These are phyloP conservation scores for Drosophila eugracilis DNA, from an alignment of 1,140 invertebrate genomes.

Conservation along the genomic window DNA sequence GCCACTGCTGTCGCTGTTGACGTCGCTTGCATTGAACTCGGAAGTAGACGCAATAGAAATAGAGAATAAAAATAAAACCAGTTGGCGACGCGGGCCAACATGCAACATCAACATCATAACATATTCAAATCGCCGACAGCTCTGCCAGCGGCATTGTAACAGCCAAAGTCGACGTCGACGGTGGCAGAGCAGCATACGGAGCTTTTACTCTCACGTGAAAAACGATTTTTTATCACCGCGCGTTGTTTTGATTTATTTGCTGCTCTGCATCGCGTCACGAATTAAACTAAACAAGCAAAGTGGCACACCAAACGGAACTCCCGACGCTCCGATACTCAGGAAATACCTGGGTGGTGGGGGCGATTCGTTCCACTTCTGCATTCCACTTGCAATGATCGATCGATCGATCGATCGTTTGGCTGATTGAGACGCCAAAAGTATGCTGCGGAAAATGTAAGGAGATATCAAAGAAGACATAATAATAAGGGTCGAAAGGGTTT, in stretches of 20 bases:
- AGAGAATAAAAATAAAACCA: constrained; percentile 76
- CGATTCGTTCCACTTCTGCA: not conserved
- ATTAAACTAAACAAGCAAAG: constrained; percentile 74
- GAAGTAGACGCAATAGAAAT: constrained; percentile 80
- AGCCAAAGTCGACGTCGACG: constrained; percentile 13
- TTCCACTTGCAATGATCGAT: constrained; percentile 10
- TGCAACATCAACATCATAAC: constrained; percentile 74
- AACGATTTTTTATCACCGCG: constrained; percentile 48
- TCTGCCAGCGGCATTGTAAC: constrained; percentile 21
- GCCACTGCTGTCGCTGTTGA: constrained; percentile 17
- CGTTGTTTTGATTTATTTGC: constrained; percentile 53
- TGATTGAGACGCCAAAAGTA: not conserved
- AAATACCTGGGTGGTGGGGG: constrained; percentile 3
- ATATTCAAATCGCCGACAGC: constrained; percentile 72
- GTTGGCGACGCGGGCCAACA: constrained; percentile 60
- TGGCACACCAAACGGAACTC: constrained; percentile 48
- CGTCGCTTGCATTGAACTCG: constrained; percentile 73
- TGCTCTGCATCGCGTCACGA: constrained; percentile 69
- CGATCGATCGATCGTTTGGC: not conserved
- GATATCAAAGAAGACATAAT: not conserved
- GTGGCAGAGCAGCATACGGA: constrained; percentile 12
- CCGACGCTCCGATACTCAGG: constrained; percentile 24
- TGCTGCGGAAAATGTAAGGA: not conserved
- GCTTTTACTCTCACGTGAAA: constrained; percentile 81
- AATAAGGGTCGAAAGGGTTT: not conserved